A percentile compares a stretch with the other conserved stretches of the same genome.
phyloP scores from a whole-genome alignment of 1,140 invertebrate species.

The Magallana ariakensis region DNA sequence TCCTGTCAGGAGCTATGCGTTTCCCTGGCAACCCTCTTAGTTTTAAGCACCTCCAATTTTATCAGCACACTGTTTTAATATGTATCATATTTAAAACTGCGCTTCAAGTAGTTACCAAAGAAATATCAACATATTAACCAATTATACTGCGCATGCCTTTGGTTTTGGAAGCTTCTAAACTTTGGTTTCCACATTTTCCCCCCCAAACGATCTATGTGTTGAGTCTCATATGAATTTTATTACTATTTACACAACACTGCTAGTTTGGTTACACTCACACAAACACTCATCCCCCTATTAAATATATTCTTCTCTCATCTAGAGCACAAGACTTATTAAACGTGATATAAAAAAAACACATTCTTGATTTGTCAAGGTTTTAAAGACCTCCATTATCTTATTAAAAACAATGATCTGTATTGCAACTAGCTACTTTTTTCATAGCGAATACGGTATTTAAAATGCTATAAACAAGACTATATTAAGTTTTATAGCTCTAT shows the following conservation, averaged over 20 bases:
- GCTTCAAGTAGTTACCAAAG: slow-evolving; percentile 23
- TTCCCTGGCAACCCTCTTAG: slow-evolving; percentile 21
- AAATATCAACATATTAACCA: slow-evolving; percentile 27
- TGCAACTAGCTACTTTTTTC: not conserved
- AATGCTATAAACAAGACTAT: slow-evolving; percentile 16
- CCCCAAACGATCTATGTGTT: not conserved
- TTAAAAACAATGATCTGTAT: slow-evolving; percentile 25
- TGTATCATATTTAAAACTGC: slow-evolving; percentile 37
- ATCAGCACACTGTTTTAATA: slow-evolving; percentile 36
- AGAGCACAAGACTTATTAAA: not conserved
- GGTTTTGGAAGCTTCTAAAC: not conserved
- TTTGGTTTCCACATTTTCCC: not conserved
- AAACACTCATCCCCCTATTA: not conserved
- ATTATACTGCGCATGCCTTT: slow-evolving; percentile 8
- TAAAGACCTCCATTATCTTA: slow-evolving; percentile 12
- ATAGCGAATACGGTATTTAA: slow-evolving; percentile 8
- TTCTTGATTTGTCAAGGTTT: slow-evolving; percentile 12
- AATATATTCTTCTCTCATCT: not conserved
- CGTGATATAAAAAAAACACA: not conserved
- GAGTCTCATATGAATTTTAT: not conserved
- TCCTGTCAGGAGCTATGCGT: slow-evolving; percentile 48
- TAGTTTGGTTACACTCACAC: not conserved
- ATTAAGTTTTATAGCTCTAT: slow-evolving; percentile 37
- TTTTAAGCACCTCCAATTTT: slow-evolving; percentile 27
- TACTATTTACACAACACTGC: not conserved